phyloP scores from a whole-genome alignment of 2,888 invertebrate species.

The Pomacea canaliculata region DNA sequence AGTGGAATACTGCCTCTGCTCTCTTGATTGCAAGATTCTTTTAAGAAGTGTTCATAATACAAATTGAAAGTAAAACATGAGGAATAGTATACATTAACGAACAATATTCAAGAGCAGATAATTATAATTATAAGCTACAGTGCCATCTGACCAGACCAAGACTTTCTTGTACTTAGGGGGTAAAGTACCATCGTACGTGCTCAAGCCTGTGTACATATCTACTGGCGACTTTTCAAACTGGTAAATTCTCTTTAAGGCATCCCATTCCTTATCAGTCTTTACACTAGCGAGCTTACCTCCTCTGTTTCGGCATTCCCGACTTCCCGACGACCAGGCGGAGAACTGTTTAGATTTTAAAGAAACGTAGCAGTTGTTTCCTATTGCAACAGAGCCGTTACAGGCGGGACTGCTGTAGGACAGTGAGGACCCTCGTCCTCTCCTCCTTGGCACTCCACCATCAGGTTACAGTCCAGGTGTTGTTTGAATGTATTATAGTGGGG shows the following conservation, averaged over 20 bases:
- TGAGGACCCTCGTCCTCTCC: conserved; percentile 11
- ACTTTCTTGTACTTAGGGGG: no score
- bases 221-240: no score
- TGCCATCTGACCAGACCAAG: no score
- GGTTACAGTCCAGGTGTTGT: conserved; percentile 10
- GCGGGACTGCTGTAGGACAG: conserved; percentile 12
- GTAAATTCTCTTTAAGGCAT: neutral
- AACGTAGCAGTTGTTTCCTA: conserved; percentile 9
- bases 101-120: no score
- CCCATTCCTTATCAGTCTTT: neutral
- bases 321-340: neutral
- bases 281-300: conserved; percentile 9
- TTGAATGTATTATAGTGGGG: conserved; percentile 8
- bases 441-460: conserved; percentile 1
- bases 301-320: neutral
- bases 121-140: no score
- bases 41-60: no score
- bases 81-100: no score
- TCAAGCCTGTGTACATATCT: no score
- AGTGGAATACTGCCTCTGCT: no score
- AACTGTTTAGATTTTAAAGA: neutral
- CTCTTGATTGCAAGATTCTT: no score
- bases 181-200: no score
- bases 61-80: no score
- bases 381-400: conserved; percentile 2